Conservation (phyloP, 2,888 invertebrate species). For the Invenusta paracnida region DNA sequence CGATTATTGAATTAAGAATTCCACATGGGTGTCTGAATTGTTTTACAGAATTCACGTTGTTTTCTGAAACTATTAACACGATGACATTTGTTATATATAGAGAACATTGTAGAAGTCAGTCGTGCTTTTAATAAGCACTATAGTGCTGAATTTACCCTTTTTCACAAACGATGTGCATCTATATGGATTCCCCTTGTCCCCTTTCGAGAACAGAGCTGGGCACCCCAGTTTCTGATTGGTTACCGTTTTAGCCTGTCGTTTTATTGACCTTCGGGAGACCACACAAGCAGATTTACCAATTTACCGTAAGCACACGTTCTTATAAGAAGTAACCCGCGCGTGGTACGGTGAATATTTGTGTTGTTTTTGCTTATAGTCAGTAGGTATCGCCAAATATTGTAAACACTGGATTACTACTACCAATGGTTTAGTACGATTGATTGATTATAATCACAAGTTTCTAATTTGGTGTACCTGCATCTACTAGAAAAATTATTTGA, state of each 20-base stretch:
- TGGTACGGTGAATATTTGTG: too few relatives aligned
- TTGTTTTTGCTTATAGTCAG: background rate
- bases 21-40: background rate
- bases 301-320: background rate
- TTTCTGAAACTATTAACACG: background rate
- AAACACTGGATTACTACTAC: too few relatives aligned
- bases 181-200: constrained; percentile 8
- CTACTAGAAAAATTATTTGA: too few relatives aligned
- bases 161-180: too few relatives aligned
- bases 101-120: background rate
- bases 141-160: too few relatives aligned
- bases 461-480: too few relatives aligned
- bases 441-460: too few relatives aligned
- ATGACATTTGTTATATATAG: background rate
- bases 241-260: background rate
- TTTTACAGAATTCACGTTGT: background rate
- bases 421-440: too few relatives aligned
- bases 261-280: constrained; percentile 22
- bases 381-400: too few relatives aligned
- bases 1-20: background rate
- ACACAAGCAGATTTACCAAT: background rate
- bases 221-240: background rate
- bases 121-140: background rate
- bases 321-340: too few relatives aligned
- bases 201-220: background rate